A percentile compares a stretch with the other conserved stretches of the same genome.
These are phyloP conservation scores for Larimichthys polyactis DNA, from an alignment of 2,113 vertebrate species.

Conservation along the genomic window DNA sequence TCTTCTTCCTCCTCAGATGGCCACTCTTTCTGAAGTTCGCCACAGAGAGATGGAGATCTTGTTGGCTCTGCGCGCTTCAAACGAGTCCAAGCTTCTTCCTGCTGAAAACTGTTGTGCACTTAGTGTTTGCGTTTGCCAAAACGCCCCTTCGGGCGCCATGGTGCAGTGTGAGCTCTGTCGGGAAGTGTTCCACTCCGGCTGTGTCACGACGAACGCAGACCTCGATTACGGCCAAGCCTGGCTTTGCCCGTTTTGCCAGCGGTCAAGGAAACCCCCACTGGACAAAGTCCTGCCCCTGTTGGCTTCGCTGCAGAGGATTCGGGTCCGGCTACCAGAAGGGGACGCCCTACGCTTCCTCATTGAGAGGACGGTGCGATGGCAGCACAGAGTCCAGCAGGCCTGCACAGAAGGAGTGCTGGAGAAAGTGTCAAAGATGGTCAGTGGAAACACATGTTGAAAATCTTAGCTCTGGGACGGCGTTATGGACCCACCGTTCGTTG, in stretches of 20 bases:
- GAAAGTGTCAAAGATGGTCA: constrained; percentile 77
- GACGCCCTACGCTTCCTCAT: constrained; percentile 96
- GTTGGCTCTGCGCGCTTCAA: constrained; percentile 87
- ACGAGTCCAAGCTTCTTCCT: constrained; percentile 88
- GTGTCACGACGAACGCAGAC: constrained; percentile 76
- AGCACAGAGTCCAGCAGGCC: constrained; percentile 93
- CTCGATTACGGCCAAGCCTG: constrained; percentile 84
- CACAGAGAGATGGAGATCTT: constrained; percentile 92
- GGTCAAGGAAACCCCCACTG: constrained; percentile 93
- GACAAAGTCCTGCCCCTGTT: constrained; percentile 93
- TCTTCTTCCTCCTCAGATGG: constrained; percentile 85
- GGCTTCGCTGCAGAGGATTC: constrained; percentile 94
- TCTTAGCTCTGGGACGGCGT: no score
- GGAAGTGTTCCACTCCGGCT: constrained; percentile 91
- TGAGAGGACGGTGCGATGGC: constrained; percentile 97
- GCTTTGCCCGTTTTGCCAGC: constrained; percentile 93
- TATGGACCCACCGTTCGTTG: neutral
- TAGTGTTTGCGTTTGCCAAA: constrained; percentile 92
- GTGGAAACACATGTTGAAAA: constrained; percentile 18
- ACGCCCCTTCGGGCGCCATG: constrained; percentile 90
- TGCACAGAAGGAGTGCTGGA: constrained; percentile 89
- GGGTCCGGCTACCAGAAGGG: constrained; percentile 94
- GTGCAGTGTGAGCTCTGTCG: constrained; percentile 96
- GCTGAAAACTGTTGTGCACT: constrained; percentile 81
- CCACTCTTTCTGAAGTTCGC: constrained; percentile 91